These are phyloP conservation scores for Hystrix brachyura DNA, from an alignment of 2,113 vertebrate genomes.

Conservation along the genomic window DNA sequence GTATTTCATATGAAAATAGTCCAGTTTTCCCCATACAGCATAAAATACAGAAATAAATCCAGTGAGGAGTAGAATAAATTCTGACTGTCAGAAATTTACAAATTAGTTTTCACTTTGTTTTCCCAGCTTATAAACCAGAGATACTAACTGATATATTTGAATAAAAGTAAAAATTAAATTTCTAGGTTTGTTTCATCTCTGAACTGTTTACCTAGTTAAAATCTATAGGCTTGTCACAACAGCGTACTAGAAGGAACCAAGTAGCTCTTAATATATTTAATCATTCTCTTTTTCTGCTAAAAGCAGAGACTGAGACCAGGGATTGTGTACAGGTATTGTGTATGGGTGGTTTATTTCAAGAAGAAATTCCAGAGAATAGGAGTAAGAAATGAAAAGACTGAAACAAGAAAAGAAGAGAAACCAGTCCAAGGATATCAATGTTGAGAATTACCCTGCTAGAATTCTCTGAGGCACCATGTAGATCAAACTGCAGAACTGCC, in stretches of 20 bases:
- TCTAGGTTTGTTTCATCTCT: background rate
- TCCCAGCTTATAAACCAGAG: background rate
- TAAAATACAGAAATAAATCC: background rate
- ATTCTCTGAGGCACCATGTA: background rate
- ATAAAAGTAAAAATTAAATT: slow-evolving; percentile 3
- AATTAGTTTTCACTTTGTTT: background rate
- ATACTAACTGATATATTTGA: background rate
- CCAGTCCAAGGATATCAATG: background rate
- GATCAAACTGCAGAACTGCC: background rate
- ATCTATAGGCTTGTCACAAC: background rate
- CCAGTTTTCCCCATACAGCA: background rate
- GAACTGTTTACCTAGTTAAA: background rate
- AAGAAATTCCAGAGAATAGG: background rate
- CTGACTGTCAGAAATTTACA: background rate
- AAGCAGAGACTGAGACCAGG: background rate
- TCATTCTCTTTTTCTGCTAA: background rate
- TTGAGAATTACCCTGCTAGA: background rate
- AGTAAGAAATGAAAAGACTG: background rate
- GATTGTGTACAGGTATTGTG: too few species aligned
- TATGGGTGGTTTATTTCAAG: background rate
- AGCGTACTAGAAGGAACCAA: background rate
- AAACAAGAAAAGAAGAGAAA: background rate
- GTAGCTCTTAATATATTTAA: background rate
- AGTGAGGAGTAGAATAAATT: background rate
- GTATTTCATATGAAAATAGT: background rate